phyloP scores from a whole-genome alignment of 2,797 vertebrate species.

The Dendrocincla tyrannina region DNA sequence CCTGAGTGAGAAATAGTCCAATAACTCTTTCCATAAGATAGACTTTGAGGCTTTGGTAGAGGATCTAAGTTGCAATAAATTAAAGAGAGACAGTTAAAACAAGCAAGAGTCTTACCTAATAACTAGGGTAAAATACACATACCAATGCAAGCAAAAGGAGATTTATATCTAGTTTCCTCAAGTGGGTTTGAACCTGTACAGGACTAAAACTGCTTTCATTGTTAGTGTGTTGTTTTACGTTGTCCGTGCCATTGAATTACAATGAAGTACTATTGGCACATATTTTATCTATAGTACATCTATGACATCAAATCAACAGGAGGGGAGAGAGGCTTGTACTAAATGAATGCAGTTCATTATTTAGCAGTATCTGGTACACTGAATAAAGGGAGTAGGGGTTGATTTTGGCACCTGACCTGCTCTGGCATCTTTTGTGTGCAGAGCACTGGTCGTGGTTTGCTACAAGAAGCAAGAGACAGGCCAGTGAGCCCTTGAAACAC shows the following conservation, averaged over 20 bases:
- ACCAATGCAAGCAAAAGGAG: neutral
- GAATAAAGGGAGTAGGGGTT: neutral
- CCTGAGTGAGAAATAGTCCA: neutral
- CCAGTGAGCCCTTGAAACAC: neutral
- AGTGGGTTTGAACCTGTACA: neutral
- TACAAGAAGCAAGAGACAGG: neutral
- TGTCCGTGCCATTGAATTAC: neutral
- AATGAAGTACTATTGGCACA: neutral
- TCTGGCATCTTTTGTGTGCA: neutral
- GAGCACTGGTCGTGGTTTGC: accelerated
- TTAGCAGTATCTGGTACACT: neutral
- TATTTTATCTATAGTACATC: neutral
- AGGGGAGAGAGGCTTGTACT: neutral
- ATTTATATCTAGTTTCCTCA: neutral
- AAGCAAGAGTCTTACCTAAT: neutral
- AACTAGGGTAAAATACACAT: neutral
- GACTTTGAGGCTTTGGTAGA: neutral
- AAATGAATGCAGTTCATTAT: neutral
- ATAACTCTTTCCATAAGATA: neutral
- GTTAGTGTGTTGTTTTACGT: neutral
- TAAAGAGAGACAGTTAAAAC: neutral
- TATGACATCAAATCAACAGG: neutral
- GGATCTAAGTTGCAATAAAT: neutral
- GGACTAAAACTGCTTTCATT: neutral
- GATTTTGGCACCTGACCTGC: neutral